Base-by-base conservation (phyloP, 2,888 invertebrate genomes). In the Stenotaenia linearis region DNA sequence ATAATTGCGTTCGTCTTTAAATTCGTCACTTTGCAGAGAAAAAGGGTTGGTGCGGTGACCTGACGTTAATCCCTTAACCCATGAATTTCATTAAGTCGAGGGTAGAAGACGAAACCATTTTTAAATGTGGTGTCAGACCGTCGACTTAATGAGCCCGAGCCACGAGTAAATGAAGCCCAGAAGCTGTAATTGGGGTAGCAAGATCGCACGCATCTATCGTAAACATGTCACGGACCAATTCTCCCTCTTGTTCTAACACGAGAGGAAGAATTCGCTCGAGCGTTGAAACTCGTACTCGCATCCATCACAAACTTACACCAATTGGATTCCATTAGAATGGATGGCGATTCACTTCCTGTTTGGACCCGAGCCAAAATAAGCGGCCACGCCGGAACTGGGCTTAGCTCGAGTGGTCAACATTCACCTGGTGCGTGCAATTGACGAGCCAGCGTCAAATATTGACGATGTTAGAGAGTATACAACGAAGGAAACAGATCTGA, bases 131-230 rank as follows among this genome's bases (percentile, higher is more conserved):
- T 56, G 56, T 56, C 21, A 23, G 56, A 56, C 56, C 56, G 56
- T 56, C 56, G 56, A 56, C 56, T 56, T 56, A 56, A 56, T 56
- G 56, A 56, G 56, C 56, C 56, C 23, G 56, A 18, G 56, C 56
- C 56, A 56, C 56, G 56, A 56, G 56, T 56, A 56, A 56, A 56
- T 56, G 56, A 56, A 56, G 56, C 56, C 56, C 56, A 56, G 56
- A 56, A 56, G 56, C 56, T 56, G 56, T 56, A 56, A 56, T 56
- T 56, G 56, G 56, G 56, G 56, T 56, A 56, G 56, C 56, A 23
- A 23, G 56, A 56, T 56, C 56, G 56, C 56, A 56, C 56, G 56
- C 56, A 56, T 56, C 56, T 56, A 56, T 56, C 56, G 56, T 56
- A 56, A 56, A 56, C 56, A 56, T 56, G 56, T 23, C 56, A 56